These are phyloP conservation scores for Indicator indicator DNA, from an alignment of 2,113 vertebrate genomes.

Conservation along the genomic window DNA sequence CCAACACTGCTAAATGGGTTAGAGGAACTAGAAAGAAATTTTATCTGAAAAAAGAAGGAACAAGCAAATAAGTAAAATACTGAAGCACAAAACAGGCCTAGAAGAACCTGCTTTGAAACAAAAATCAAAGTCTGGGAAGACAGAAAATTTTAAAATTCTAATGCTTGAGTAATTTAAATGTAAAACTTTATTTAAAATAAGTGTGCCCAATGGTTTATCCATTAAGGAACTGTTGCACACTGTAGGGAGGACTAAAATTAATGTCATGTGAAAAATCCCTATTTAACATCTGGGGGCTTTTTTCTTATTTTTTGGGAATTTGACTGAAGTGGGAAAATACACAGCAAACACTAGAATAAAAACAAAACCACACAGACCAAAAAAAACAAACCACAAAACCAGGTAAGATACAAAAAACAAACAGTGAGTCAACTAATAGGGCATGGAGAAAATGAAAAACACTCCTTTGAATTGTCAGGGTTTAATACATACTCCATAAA, in stretches of 20 bases:
- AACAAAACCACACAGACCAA: background rate
- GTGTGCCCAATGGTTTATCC: background rate
- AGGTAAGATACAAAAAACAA: background rate
- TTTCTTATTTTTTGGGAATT: background rate
- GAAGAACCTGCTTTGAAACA: background rate
- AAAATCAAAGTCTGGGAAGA: background rate
- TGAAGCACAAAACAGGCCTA: background rate
- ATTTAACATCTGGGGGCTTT: background rate
- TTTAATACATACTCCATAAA: conserved; percentile 23
- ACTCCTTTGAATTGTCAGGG: background rate
- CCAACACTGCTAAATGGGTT: conserved; percentile 49
- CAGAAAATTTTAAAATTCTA: background rate
- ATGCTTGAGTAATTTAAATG: background rate
- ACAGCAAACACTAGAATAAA: background rate
- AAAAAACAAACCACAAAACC: background rate
- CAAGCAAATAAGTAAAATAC: background rate
- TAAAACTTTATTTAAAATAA: background rate
- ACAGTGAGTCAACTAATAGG: background rate
- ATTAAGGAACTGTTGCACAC: background rate
- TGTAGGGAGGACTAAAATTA: background rate
- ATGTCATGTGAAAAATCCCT: background rate
- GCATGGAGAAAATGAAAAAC: background rate
- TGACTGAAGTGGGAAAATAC: background rate
- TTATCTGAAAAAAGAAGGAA: conserved; percentile 12
- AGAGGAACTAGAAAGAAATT: background rate